Evolutionary conservation across 2,113 vertebrate genomes (phyloP), one percentile per base, ranked within the genome.

Genomic region (Sturnira hondurensis): DNA sequence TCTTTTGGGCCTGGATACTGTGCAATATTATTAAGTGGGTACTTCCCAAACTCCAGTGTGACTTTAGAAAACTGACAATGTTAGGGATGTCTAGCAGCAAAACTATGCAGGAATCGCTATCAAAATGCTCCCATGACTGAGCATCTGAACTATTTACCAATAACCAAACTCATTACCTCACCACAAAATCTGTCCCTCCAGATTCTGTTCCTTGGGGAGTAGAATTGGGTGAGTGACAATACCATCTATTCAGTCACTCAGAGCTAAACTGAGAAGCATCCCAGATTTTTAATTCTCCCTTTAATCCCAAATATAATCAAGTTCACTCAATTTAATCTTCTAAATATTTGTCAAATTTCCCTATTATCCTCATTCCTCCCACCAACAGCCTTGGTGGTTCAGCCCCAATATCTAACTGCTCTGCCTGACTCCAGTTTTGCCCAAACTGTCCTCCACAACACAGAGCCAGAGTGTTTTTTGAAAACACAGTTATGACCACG

Each of bases 291-390:
- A 56, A 47, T 8, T 93, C 74, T 52, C 38, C 17, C 20, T 83
- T 91, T 88, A 84, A 88, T 54, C 14, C 26, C 58, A 95, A 70
- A 93, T 47, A 33, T 74, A 89, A 70, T 63, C 71, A 84, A 43
- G 45, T 43, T 17, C 50, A 54, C 43, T 24, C 71, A 88, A 93
- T 68, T 95, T 93, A 91, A 91, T 67, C 63, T 81, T 20, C 26
- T 85, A 90, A 93, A 77, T 85, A 95, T 74, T 7, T 94, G 86
- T 84, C 83, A 86, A 47, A 91, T 91, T 78, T 89, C 52, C 28
- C 74, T 71, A 20, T 31, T 43, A 78, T 14, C 31, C 36, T 82
- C 45, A 71, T 93, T 93, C 54, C 78, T 76, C 54, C 33, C 17
- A 84, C 41, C n/a, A 93, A 93, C 12, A 70, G 71, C 33, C 22